Base-by-base conservation (phyloP, 2,888 invertebrate genomes). In the Coleophora flavipennella region DNA sequence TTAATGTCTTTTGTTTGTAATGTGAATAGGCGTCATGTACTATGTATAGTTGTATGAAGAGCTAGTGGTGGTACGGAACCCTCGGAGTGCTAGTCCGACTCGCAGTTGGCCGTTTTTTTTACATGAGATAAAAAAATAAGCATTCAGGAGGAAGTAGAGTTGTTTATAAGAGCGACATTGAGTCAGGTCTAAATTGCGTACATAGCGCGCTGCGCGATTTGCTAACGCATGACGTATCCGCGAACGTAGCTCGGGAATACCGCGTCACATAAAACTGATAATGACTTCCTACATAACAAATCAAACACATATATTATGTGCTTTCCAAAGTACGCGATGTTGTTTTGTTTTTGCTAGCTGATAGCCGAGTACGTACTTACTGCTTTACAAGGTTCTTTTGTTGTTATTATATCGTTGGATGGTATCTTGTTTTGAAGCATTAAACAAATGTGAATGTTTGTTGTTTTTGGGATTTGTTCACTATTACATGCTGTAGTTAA, bases 161-260 rank as follows among this genome's bases (percentile, higher is more conserved):
- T 20, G 20, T 20, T 20, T 20, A 20, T 20, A 20, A 20, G 20
- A 20, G 20, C 20, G 6, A 20, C 20, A 20, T 20, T 20, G 20
- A 20, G 20, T 20, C 6, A 20, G 20, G 20, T 20, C 6, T 29
- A 40, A 55, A 62, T 65, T 62, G 61, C 55, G 57, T 48, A 65
- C n/a, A n/a, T 57, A 63, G 53, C 51, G 57, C 59, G 50, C 50
- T 47, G 47, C 51, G 51, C 50, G 59, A 59, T 57, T 68, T 61
- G 59, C 62, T 55, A 43, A 38, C 32, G 34, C 14, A 33, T 42
- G 44, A 43, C 43, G 43, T 43, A 38, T 36, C 11, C 39, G 36
- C 26, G 20, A 39, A 43, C 46, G 41, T 46, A 45, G 43, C 49
- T 46, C 46, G 78, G 78, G 64, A 78, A 73, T 73, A 72, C 78